Evolutionary conservation across 2,888 invertebrate genomes (phyloP).

Genomic region (Boloria euphrosyne): DNA sequence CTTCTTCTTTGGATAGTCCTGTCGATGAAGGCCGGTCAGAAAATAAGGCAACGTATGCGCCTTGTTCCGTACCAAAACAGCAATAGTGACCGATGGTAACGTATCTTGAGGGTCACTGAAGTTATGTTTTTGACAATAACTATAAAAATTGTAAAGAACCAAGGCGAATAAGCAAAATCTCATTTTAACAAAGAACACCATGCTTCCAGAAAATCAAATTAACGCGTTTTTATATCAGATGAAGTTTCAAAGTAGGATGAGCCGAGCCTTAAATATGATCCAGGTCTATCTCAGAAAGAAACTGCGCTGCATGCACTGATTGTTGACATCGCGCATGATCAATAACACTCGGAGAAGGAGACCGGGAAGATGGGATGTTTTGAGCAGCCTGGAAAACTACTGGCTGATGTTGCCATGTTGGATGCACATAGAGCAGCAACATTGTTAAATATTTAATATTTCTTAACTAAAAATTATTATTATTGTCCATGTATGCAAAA

Average conservation of each 20-base stretch:
- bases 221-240: too few relatives aligned
- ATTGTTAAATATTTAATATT: background rate
- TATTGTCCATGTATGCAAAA: too few relatives aligned
- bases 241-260: too few relatives aligned
- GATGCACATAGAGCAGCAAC: background rate
- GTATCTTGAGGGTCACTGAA: background rate
- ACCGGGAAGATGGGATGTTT: background rate
- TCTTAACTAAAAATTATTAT: too few relatives aligned
- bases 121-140: too few relatives aligned
- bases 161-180: too few relatives aligned
- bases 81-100: conserved; percentile 89
- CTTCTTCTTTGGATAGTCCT: conserved; percentile 95
- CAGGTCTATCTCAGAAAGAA: too few relatives aligned
- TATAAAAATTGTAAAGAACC: too few relatives aligned
- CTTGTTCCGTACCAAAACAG: conserved; percentile 93
- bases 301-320: background rate
- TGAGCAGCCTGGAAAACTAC: background rate
- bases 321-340: background rate
- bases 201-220: too few relatives aligned
- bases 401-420: conserved; percentile 3
- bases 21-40: conserved; percentile 84
- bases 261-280: too few relatives aligned
- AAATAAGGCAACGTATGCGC: conserved; percentile 95
- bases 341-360: background rate
- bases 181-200: too few relatives aligned